Conservation (phyloP, 2,888 invertebrate species). For the Laspeyria flexula region DNA sequence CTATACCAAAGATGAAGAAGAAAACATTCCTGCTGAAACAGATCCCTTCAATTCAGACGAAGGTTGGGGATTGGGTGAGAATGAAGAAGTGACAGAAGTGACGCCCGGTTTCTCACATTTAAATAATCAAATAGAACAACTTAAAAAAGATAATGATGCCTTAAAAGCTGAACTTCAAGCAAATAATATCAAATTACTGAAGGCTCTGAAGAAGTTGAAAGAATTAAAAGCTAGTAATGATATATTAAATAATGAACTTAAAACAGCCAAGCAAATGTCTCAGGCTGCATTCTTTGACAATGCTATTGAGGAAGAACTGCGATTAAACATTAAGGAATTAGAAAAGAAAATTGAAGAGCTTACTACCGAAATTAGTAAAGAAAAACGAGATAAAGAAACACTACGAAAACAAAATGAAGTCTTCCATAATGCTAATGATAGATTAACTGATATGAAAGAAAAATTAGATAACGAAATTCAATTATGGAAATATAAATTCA, state of each 20-base stretch:
- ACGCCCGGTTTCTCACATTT: constrained; percentile 83
- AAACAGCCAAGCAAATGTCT: constrained; percentile 79
- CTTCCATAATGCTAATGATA: constrained; percentile 90
- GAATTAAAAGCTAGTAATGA: constrained; percentile 91
- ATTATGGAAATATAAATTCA: constrained; percentile 89
- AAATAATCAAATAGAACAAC: constrained; percentile 85
- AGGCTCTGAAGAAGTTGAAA: constrained; percentile 93
- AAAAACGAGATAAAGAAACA: constrained; percentile 88
- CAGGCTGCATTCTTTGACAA: constrained; percentile 89
- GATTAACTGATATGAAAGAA: constrained; percentile 92
- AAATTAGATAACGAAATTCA: constrained; percentile 92
- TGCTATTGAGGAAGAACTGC: constrained; percentile 93
- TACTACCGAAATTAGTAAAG: constrained; percentile 85
- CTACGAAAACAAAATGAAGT: constrained; percentile 90
- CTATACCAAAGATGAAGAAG: constrained; percentile 63
- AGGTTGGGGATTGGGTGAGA: constrained; percentile 76
- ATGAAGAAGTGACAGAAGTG: constrained; percentile 62
- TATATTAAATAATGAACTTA: constrained; percentile 83
- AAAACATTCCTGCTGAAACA: constrained; percentile 38
- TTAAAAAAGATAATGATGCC: constrained; percentile 86
- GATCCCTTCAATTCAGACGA: constrained; percentile 80
- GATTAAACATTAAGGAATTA: constrained; percentile 87
- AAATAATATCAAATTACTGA: constrained; percentile 90
- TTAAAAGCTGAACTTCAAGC: constrained; percentile 87
- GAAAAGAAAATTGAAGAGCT: constrained; percentile 89